phyloP scores from a whole-genome alignment of 53 echinoderm and acorn worm genomes.

The Holothuria leucospilota region DNA sequence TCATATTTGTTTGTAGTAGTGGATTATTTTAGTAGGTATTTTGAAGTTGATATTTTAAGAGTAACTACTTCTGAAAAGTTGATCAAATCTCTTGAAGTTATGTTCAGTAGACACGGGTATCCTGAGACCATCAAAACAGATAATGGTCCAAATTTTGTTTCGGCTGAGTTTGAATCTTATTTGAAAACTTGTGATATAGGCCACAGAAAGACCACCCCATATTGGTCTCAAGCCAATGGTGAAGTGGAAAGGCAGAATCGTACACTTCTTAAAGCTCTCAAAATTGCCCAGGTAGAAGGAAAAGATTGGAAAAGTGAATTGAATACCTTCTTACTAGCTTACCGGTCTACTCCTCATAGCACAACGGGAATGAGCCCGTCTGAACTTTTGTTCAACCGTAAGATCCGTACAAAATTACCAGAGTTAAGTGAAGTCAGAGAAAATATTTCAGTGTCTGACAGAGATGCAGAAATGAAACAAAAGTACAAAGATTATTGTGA shows the following conservation, averaged over 20 bases:
- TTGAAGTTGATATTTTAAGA: constrained; percentile 24
- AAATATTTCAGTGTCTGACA: constrained; percentile 46
- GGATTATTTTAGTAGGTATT: constrained; percentile 5
- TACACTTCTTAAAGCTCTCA: constrained; percentile 55
- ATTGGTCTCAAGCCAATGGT: constrained; percentile 70
- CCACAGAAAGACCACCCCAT: constrained; percentile 61
- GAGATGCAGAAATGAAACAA: constrained; percentile 57
- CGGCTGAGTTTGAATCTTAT: background rate
- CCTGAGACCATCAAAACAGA: constrained; percentile 1
- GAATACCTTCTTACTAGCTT: constrained; percentile 40
- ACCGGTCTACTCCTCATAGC: constrained; percentile 41
- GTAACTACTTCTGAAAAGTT: constrained; percentile 6
- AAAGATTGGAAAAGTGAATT: constrained; percentile 50
- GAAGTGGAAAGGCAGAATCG: constrained; percentile 71
- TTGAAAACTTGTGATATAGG: constrained; percentile 28
- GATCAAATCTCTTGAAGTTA: constrained; percentile 41
- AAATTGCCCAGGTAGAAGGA: constrained; percentile 58
- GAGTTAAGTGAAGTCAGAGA: constrained; percentile 12
- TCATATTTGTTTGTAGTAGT: constrained; percentile 19
- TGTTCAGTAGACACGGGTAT: background rate
- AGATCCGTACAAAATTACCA: constrained; percentile 61
- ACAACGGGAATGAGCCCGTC: constrained; percentile 66
- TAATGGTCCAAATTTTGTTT: constrained; percentile 53
- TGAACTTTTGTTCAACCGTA: constrained; percentile 62
- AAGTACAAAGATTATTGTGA: no score